Percentiles rank a stretch among this genome's conserved stretches.
Evolutionary conservation across 2,888 invertebrate species (phyloP).

Genomic region (Drosophila sordidula): DNA sequence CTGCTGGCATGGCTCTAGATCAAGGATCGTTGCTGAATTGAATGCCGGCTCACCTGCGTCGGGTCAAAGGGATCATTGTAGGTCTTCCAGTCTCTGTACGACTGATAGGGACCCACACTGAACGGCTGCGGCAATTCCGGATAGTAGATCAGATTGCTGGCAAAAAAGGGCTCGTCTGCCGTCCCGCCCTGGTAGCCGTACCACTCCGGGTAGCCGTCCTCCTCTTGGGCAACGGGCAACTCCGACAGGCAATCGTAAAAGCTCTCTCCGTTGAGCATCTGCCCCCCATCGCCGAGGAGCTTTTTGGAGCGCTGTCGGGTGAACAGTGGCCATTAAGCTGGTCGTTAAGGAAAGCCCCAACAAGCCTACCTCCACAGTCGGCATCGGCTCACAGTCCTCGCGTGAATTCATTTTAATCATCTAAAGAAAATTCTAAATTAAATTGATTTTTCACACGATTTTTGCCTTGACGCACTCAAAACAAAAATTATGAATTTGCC

Average conservation of each 20-base stretch:
- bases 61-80: background rate
- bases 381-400: no score
- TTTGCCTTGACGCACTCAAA: no score
- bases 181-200: background rate
- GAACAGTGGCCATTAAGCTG: background rate
- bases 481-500: no score
- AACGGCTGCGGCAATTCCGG: conserved; percentile 29
- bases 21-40: background rate
- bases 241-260: no score
- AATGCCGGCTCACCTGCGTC: background rate
- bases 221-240: background rate
- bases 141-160: conserved; percentile 34
- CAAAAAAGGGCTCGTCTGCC: conserved; percentile 21
- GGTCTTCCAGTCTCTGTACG: background rate
- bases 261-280: background rate
- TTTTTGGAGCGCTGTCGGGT: background rate
- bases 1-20: background rate
- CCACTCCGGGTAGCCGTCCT: background rate
- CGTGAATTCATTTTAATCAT: no score
- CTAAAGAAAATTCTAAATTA: no score
- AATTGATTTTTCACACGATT: no score
- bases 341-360: background rate
- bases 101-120: background rate
- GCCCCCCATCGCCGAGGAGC: background rate
- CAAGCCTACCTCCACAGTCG: background rate